These are phyloP conservation scores for Darevskia mixta DNA, from an alignment of 2,797 vertebrate genomes.

Conservation along the genomic window DNA sequence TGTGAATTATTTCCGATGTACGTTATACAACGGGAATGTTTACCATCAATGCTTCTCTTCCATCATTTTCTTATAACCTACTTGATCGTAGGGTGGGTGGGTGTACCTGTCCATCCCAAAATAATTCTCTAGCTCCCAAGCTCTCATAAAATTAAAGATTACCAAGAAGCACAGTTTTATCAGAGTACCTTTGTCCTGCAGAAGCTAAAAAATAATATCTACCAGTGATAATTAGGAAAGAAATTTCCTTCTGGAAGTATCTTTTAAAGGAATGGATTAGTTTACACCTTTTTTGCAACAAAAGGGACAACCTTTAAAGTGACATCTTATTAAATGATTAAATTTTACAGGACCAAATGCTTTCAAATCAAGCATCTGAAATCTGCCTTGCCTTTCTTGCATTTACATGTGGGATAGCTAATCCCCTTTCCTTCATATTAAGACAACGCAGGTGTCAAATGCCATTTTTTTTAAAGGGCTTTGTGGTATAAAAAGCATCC, in stretches of 20 bases:
- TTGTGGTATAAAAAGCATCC: neutral
- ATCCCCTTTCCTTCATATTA: neutral
- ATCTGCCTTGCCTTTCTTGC: neutral
- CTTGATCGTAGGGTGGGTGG: neutral
- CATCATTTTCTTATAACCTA: neutral
- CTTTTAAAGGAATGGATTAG: conserved; percentile 13
- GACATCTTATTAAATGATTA: conserved; percentile 2
- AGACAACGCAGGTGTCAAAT: neutral
- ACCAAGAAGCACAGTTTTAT: conserved; percentile 1
- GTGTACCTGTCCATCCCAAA: too few species aligned
- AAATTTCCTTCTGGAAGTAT: neutral
- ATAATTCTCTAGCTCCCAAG: neutral
- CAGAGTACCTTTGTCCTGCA: neutral
- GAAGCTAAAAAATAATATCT: neutral
- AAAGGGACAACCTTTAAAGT: neutral
- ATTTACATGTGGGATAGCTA: conserved; percentile 6
- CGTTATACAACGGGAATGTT: neutral
- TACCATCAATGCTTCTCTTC: neutral
- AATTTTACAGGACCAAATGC: neutral
- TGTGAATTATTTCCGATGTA: neutral
- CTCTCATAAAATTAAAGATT: conserved; percentile 6
- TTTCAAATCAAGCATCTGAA: conserved; percentile 3
- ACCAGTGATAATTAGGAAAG: neutral
- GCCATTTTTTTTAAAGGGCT: neutral
- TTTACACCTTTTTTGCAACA: neutral